Evolutionary conservation across 2,797 vertebrate species (phyloP).

Genomic region (Mycteria americana): DNA sequence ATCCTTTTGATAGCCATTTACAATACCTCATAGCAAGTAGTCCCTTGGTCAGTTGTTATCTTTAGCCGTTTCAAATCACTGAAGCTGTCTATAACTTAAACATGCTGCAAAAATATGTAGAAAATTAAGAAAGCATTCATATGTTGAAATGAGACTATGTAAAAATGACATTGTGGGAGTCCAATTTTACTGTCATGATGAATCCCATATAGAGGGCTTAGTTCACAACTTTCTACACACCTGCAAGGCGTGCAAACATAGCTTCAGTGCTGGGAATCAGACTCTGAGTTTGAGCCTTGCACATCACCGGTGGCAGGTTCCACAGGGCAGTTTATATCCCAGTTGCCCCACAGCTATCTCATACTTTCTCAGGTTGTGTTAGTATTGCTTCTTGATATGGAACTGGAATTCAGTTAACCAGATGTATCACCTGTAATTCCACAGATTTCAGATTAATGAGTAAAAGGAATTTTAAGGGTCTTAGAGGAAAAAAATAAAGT

Average conservation of each 20-base stretch:
- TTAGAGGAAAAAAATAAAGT: background rate
- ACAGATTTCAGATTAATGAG: background rate
- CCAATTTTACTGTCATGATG: background rate
- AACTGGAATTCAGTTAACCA: background rate
- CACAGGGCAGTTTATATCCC: background rate
- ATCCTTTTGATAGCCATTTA: background rate
- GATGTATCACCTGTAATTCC: background rate
- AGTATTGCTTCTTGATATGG: background rate
- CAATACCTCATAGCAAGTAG: background rate
- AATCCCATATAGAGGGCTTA: background rate
- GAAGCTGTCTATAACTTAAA: background rate
- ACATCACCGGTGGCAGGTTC: background rate
- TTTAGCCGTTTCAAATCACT: background rate
- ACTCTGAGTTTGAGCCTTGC: background rate
- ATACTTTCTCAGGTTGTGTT: background rate
- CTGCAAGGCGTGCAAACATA: background rate
- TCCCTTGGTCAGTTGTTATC: background rate
- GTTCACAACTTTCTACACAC: background rate
- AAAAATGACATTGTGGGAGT: background rate
- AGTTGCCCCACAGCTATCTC: background rate
- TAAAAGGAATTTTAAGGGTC: background rate
- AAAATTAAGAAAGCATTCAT: background rate
- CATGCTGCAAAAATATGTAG: background rate
- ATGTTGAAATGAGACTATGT: background rate
- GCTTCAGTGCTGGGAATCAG: background rate